Evolutionary conservation across 2,797 vertebrate species (phyloP), one percentile per base, ranked within the genome.

Genomic region (Melanogrammus aeglefinus): DNA sequence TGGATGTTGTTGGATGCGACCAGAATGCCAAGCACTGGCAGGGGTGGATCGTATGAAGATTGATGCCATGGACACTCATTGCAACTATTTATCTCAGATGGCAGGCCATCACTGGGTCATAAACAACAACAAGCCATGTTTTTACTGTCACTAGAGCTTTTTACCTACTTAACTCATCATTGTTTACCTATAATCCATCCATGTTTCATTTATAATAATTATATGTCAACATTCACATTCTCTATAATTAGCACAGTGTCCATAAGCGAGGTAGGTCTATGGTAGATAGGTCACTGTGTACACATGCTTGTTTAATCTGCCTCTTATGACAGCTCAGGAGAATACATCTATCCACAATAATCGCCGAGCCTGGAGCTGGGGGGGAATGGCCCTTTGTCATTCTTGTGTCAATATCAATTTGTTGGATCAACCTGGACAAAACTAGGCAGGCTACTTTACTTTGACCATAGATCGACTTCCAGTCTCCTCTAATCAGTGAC

Each of bases 301-400:
- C 74, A 78, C 69, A 57, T 24, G 1, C 51, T 36, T 74, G 77
- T 80, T 84, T 77, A 84, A 84, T 79, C 29, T 85, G 76, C 38
- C 16, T 18, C 76, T 78, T 51, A 71, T 76, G 79, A 82, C 79
- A 85, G 81, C 36, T 76, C 80, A 29, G 27, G 73, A 27, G 0
- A 78, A 38, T 66, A 74, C 6, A 76, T 27, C 24, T 10, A 14
- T 71, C 2, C 57, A 63, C 21, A 21, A 1, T 24, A 57, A 57
- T 4, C 47, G 0, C 3, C 4, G 5, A 21, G 47, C 47, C 18
- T 57, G 47, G 18, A 14, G 16, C 21, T 57, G 14, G 16, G 47
- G 47, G 16, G 18, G 47, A 21, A 57, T 4, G 5, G 47, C 18
- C 47, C 4, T 16, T 4, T 5, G 57, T 63, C 57, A 10, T 0